Conservation (phyloP, 2,888 invertebrate species). For the Spialia ferax region DNA sequence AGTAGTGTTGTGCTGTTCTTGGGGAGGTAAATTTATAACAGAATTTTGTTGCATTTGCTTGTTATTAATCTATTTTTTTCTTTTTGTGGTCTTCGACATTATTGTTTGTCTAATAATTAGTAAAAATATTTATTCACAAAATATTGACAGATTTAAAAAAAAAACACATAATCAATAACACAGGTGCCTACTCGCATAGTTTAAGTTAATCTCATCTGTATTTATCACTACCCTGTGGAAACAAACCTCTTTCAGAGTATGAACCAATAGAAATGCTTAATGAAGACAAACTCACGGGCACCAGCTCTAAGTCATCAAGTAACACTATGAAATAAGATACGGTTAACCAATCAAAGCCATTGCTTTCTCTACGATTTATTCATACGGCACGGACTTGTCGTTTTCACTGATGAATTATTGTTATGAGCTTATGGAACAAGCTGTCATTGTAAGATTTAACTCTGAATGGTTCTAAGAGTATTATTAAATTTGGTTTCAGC, state of each 20-base stretch:
- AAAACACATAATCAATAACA: no score
- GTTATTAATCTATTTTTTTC: no score
- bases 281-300: constrained; percentile 4
- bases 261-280: constrained; percentile 10
- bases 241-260: neutral
- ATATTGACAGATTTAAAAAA: neutral
- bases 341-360: constrained; percentile 34
- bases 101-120: no score
- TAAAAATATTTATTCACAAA: no score
- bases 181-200: neutral
- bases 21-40: no score
- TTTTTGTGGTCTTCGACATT: no score
- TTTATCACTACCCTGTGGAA: neutral
- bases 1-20: no score
- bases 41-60: no score
- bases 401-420: constrained; percentile 41
- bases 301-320: constrained; percentile 27
- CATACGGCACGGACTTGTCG: constrained; percentile 39
- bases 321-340: constrained; percentile 38
- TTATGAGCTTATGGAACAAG: constrained; percentile 34
- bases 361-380: constrained; percentile 41
- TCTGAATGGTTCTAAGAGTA: constrained; percentile 14
- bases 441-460: constrained; percentile 32
- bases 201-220: neutral
- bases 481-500: constrained; percentile 7